These are phyloP conservation scores for Nineta flava DNA, from an alignment of 2,888 invertebrate species.

Conservation along the genomic window DNA sequence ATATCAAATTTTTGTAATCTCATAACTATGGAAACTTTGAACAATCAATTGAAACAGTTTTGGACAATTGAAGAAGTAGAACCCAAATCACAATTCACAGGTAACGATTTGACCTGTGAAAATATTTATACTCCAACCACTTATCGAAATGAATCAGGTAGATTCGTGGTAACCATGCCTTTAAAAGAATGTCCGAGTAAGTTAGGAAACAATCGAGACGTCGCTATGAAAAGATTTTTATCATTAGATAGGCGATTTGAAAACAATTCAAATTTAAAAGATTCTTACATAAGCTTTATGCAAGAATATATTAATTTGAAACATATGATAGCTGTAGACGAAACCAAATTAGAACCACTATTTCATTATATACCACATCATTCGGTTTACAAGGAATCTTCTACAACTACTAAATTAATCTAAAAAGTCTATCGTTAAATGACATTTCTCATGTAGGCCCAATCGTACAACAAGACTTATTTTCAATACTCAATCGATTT, in stretches of 20 bases:
- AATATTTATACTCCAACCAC: not conserved
- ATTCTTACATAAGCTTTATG: too few relatives aligned
- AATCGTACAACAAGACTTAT: not conserved
- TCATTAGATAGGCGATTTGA: not conserved
- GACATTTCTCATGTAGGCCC: not conserved
- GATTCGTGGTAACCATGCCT: not conserved
- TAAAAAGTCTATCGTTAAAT: not conserved
- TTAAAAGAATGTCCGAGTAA: not conserved
- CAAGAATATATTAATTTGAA: not conserved
- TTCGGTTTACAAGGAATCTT: not conserved
- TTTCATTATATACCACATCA: slow-evolving; percentile 1
- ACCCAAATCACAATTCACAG: too few relatives aligned
- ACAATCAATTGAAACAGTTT: too few relatives aligned
- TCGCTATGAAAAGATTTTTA: not conserved
- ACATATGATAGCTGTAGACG: not conserved
- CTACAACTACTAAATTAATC: not conserved
- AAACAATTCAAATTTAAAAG: not conserved
- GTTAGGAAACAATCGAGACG: not conserved
- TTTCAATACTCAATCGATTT: not conserved
- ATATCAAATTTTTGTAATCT: too few relatives aligned
- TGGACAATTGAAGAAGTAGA: too few relatives aligned
- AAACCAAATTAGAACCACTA: not conserved
- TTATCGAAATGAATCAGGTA: not conserved
- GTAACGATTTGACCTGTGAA: not conserved
- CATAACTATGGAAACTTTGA: too few relatives aligned